Conservation (phyloP, 2,797 vertebrate species). For the Anableps anableps region DNA sequence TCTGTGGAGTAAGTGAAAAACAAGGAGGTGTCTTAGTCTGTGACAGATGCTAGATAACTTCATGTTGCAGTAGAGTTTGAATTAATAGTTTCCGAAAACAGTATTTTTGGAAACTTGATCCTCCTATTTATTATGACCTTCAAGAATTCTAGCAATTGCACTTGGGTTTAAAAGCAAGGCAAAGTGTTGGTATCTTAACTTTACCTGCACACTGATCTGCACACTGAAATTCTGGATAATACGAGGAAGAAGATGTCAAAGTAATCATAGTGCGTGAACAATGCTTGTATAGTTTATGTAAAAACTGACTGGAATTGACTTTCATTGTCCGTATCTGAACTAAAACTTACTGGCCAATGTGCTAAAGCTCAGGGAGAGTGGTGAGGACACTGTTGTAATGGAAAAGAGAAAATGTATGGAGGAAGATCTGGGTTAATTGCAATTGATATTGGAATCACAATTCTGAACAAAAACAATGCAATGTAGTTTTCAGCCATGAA, state of each 20-base stretch:
- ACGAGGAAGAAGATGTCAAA: too few relatives aligned
- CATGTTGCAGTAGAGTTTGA: background rate
- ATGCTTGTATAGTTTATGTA: background rate
- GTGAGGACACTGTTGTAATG: background rate
- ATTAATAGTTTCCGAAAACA: background rate
- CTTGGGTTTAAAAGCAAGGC: background rate
- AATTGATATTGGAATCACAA: background rate
- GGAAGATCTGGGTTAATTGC: background rate
- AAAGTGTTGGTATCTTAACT: background rate
- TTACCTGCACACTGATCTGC: background rate
- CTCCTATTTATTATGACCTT: background rate
- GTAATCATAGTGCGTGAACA: background rate
- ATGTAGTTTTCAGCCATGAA: background rate
- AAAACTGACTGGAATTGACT: background rate
- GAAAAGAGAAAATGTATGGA: background rate
- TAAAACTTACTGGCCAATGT: background rate
- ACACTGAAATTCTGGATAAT: background rate
- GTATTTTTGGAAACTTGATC: background rate
- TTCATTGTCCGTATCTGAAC: background rate
- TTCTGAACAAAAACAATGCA: background rate
- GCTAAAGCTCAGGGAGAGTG: too few relatives aligned
- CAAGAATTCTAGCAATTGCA: background rate
- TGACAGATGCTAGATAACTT: conserved; percentile 5
- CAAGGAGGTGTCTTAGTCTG: background rate
- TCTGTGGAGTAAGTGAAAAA: background rate